phyloP scores from a whole-genome alignment of 2,113 vertebrate genomes.

The Psophia crepitans region DNA sequence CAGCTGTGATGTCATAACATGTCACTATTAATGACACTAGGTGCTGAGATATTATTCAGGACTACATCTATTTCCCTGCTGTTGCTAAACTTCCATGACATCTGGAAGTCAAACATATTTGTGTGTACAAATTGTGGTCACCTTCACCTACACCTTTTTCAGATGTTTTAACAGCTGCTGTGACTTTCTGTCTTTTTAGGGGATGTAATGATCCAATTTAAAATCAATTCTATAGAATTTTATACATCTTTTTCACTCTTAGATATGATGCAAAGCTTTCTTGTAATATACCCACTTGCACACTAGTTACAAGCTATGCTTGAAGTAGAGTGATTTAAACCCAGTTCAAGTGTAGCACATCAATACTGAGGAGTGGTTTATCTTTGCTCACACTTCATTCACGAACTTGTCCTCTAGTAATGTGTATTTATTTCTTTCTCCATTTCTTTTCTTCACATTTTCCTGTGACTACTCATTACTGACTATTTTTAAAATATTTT shows the following conservation, averaged over 20 bases:
- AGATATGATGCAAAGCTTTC: background rate
- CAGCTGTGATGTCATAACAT: background rate
- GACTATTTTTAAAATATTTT: slow-evolving; percentile 45
- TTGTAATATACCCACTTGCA: background rate
- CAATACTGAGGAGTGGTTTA: background rate
- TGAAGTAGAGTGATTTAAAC: background rate
- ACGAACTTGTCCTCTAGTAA: background rate
- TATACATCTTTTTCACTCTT: background rate
- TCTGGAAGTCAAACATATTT: background rate
- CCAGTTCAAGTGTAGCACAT: background rate
- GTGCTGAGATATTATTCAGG: background rate
- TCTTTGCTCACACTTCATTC: background rate
- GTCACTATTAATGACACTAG: background rate
- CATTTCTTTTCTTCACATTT: background rate
- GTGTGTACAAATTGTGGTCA: background rate
- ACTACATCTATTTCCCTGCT: background rate
- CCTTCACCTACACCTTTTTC: background rate
- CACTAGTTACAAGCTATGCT: background rate
- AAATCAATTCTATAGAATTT: background rate
- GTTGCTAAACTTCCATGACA: background rate
- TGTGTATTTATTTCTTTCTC: background rate
- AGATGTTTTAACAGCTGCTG: background rate
- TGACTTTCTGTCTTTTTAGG: background rate
- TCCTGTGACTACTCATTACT: background rate
- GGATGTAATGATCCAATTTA: background rate